phyloP scores from a whole-genome alignment of 1,140 invertebrate species.

The Tribolium castaneum region DNA sequence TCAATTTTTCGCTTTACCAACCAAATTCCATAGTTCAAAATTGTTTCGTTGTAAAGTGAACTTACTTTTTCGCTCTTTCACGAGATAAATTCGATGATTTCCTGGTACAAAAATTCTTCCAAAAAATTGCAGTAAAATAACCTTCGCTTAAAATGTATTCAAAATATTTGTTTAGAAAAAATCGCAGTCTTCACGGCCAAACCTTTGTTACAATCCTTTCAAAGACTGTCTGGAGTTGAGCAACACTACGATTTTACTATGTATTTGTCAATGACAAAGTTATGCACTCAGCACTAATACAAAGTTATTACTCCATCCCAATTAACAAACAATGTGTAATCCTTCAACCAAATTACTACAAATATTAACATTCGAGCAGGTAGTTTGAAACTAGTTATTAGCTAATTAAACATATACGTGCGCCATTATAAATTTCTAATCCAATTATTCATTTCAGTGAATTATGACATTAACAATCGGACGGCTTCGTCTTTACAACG shows the following conservation, averaged over 20 bases:
- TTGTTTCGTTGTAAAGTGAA: no score
- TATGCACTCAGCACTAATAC: not conserved
- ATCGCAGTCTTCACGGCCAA: not conserved
- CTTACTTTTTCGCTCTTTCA: no score
- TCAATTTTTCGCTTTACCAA: not conserved
- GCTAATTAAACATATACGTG: not conserved
- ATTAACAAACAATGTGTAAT: constrained; percentile 32
- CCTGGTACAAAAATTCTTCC: no score
- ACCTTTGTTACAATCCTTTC: not conserved
- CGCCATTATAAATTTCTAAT: not conserved
- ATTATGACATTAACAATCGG: not conserved
- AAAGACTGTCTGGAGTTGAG: not conserved
- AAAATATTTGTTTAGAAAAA: not conserved
- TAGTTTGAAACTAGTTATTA: constrained; percentile 1
- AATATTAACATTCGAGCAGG: not conserved
- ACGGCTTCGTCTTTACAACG: not conserved
- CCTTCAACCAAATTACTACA: not conserved
- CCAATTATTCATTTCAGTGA: not conserved
- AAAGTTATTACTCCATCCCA: constrained; percentile 18
- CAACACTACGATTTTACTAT: not conserved
- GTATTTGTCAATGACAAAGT: constrained; percentile 10
- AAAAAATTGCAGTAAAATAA: no score
- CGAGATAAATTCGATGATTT: no score
- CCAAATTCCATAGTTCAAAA: no score
- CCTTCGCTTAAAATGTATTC: not conserved